Percentiles rank a stretch among this genome's conserved stretches.
These are phyloP conservation scores for Dendrocincla tyrannina DNA, from an alignment of 2,797 vertebrate species.

Conservation along the genomic window DNA sequence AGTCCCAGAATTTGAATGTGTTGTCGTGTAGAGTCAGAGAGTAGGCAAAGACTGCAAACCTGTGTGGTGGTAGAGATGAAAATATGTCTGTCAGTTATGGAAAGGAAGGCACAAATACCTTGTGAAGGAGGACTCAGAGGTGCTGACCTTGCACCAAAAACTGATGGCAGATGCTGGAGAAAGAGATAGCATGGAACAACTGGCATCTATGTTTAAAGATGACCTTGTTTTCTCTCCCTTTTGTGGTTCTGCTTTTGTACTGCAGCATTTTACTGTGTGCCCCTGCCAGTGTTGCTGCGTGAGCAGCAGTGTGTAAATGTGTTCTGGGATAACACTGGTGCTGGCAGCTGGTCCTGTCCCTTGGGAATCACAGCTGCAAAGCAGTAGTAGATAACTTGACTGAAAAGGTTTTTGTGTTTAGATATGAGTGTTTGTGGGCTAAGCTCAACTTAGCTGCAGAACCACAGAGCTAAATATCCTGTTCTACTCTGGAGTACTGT, in stretches of 20 bases:
- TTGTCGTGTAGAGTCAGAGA: not conserved
- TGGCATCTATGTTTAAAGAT: not conserved
- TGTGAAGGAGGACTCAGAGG: not conserved
- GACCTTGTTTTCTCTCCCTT: not conserved
- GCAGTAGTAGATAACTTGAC: not conserved
- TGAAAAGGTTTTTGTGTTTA: not conserved
- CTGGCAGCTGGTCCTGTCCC: not conserved
- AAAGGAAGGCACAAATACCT: not conserved
- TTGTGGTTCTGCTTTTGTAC: not conserved
- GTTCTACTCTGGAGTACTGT: not conserved
- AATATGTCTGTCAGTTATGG: not conserved
- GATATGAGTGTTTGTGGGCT: not conserved
- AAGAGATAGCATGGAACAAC: not conserved
- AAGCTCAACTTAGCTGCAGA: not conserved
- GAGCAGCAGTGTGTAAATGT: not conserved
- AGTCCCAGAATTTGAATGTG: not conserved
- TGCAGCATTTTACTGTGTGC: not conserved
- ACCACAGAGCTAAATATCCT: not conserved
- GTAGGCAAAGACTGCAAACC: not conserved
- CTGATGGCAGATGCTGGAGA: not conserved
- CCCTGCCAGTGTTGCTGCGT: rapidly evolving
- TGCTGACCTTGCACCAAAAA: not conserved
- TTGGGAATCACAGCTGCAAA: not conserved
- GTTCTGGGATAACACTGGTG: not conserved
- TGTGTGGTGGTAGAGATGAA: not conserved